A percentile compares a stretch with the other conserved stretches of the same genome.
Evolutionary conservation across 1,140 invertebrate genomes (phyloP).

Genomic region (Sycophila sp.): DNA sequence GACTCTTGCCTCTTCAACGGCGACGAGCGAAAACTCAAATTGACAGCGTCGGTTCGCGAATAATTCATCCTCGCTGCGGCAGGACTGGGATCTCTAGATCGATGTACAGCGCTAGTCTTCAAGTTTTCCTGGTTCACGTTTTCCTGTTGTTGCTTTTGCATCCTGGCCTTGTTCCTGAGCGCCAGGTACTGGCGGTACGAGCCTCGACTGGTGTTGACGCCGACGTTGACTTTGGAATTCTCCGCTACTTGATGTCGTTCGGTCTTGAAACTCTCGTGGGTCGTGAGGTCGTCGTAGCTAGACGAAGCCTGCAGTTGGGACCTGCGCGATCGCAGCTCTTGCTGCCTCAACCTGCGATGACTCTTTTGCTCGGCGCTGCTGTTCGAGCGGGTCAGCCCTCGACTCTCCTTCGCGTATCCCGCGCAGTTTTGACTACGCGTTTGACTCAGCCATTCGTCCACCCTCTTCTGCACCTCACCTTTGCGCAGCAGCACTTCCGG

Average conservation of each 20-base stretch:
- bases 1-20: neutral
- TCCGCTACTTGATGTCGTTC: neutral
- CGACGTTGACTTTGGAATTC: conserved; percentile 41
- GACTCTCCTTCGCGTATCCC: conserved; percentile 30
- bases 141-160: conserved; percentile 44
- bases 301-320: conserved; percentile 47
- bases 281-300: conserved; percentile 54
- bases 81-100: conserved; percentile 42
- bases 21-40: neutral
- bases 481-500: conserved; percentile 49
- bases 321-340: conserved; percentile 43
- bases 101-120: neutral
- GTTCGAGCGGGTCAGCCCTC: conserved; percentile 50
- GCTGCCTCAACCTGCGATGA: conserved; percentile 40
- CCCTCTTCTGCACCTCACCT: conserved; percentile 55
- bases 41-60: neutral
- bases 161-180: conserved; percentile 30
- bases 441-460: conserved; percentile 56
- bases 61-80: conserved; percentile 24
- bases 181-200: conserved; percentile 52
- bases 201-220: conserved; percentile 43
- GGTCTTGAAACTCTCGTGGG: conserved; percentile 5
- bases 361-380: conserved; percentile 53
- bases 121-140: conserved; percentile 25
- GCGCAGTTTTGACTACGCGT: conserved; percentile 51